Base-by-base conservation (phyloP, 2,888 invertebrate species). In the Epinotia nisella region DNA sequence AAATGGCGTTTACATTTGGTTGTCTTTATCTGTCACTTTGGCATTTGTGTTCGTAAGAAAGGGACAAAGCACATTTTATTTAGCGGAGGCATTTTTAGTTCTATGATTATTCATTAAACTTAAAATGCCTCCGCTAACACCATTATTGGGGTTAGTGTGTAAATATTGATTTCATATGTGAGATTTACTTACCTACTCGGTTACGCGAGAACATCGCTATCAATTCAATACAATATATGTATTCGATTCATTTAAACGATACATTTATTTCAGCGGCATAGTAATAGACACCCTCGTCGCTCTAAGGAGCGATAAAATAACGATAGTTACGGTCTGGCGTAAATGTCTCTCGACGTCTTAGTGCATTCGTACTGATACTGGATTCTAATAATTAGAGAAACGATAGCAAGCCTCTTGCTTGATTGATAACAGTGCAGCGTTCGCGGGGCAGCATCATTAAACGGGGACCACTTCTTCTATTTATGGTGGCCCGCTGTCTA, bases 391-490 rank as follows among this genome's bases (percentile, higher is more conserved):
- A 83, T 83, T 80, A 84, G 86, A 85, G 85, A 85, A 87, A 85
- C 83, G 83, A 83, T 84, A 84, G 78, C 79, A 74, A 75, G 75
- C 77, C 75, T 74, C 75, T 74, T 51, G 83, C 84, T 83, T 89
- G 90, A 91, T 90, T 89, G 89, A 90, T 91, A 88, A 87, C 82
- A 83, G 83, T 79, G 83, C 83, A 85, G 85, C 87, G 87, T 86
- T 86, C 84, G 84, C 86, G 77, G 78, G 82, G 83, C 82, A 78
- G 77, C 81, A 85, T 90, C 89, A 87, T 92, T 90, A 91, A 88
- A 86, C 79, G 75, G 80, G 81, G 82, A 82, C 83, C 82, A 86
- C 84, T 85, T 84, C 87, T 89, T 86, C 89, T 90, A 88, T 90
- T 89, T 92, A 92, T 89, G 91, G 92, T 87, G 85, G 82, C 81